A percentile compares a stretch with the other conserved stretches of the same genome.
Evolutionary conservation across 2,888 invertebrate species (phyloP).

Genomic region (Lithophane ornitopus): DNA sequence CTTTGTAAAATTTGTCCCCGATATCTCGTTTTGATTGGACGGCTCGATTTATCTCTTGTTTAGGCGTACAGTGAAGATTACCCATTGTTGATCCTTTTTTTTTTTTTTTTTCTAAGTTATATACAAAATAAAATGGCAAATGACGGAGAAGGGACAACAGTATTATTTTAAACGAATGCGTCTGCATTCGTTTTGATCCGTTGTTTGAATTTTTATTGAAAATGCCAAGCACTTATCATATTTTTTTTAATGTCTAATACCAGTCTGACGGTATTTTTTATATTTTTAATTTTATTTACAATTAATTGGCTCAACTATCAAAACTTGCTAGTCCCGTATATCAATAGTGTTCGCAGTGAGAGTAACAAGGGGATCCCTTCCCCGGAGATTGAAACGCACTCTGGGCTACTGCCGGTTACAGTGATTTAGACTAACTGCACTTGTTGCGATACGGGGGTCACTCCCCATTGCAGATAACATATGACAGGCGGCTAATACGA

Average conservation of each 20-base stretch:
- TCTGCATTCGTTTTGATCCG: no score
- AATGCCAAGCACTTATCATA: background rate
- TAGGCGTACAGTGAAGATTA: slow-evolving; percentile 75
- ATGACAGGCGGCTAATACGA: slow-evolving; percentile 83
- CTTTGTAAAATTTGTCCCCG: slow-evolving; percentile 87
- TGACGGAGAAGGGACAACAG: background rate
- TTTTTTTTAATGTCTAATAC: background rate
- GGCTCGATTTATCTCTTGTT: slow-evolving; percentile 89
- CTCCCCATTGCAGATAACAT: slow-evolving; percentile 76
- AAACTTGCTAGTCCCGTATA: slow-evolving; percentile 68
- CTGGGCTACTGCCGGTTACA: slow-evolving; percentile 79
- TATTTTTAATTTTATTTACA: background rate
- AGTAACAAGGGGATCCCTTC: slow-evolving; percentile 79
- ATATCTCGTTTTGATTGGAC: slow-evolving; percentile 90
- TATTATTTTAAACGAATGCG: no score
- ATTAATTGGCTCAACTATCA: slow-evolving; percentile 73
- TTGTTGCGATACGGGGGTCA: slow-evolving; percentile 79
- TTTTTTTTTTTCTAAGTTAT: slow-evolving; percentile 12
- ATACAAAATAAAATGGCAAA: slow-evolving; percentile 16
- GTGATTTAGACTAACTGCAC: slow-evolving; percentile 89
- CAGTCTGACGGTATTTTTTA: background rate
- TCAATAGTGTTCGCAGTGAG: slow-evolving; percentile 67
- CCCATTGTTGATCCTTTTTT: slow-evolving; percentile 80
- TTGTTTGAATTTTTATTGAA: slow-evolving; percentile 23
- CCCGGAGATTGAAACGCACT: slow-evolving; percentile 83